Base-by-base conservation (phyloP, 2,888 invertebrate species). In the Drosophila neonasuta region DNA sequence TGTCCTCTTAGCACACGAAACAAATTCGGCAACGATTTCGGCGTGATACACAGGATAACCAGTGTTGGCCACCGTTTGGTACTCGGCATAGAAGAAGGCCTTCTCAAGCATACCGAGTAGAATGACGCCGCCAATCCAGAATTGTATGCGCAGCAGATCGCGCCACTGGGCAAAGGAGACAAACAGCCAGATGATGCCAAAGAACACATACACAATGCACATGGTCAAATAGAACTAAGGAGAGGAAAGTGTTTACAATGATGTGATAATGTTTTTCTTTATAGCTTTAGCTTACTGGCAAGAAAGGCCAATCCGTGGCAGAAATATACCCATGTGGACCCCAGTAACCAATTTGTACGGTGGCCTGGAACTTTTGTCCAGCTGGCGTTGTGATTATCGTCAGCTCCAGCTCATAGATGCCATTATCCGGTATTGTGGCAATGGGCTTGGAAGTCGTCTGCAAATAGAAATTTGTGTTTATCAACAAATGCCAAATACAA, bases 51-150 rank as follows among this genome's bases (percentile, higher is more conserved):
- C 93, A 62, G 93, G 91, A 70, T 91, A 80, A 30, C 95, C 96
- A 2, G 93, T 94, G 17, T 92, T 93, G 88, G 96, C 95, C 55
- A 96, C 93, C 54, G 93, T 94, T 79, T 95, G 94, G 91, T 96
- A 98, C 81, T 98, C 97, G 0, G 95, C 97, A 88, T 97, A 96
- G 90, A 97, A 98, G 0, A 97, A 95, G 4, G 98, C 97, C 89
- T 95, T 96, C 90, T 96, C 96, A 34, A 96, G 87, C 95, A 96
- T 95, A 45, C 97, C 97, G 2, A 97, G 91, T 10, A 97, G 91
- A 60, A 97, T 97, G 10, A 97, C 97, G 30, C 94, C 97, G 6
- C 97, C 97, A 88, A 99, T 97, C 97, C 98, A 98, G 91, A 97
- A 98, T 92, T 99, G 98, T 45, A 98, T 96, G 34, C 97, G 92